Evolutionary conservation across 2,113 vertebrate species (phyloP), one percentile per base, ranked within the genome.

Genomic region (Hystrix brachyura): DNA sequence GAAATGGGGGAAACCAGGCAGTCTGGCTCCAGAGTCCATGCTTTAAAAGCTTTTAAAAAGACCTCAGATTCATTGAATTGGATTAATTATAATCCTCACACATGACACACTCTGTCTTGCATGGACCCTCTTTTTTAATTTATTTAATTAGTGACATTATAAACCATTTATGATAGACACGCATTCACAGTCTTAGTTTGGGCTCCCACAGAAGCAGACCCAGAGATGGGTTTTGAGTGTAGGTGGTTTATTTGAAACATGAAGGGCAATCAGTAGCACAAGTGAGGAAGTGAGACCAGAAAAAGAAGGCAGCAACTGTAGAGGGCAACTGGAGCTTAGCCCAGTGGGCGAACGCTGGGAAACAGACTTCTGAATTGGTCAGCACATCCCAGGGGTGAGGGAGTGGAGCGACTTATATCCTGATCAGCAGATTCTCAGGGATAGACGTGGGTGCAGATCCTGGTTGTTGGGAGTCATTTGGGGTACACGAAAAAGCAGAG

Each of bases 301-400:
- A 60, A 65, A 34, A 34, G 62, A n/a, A 62, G n/a, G 59, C 4
- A 6, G 32, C 43, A 64, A 21, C 80, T 57, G 14, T n/a, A 17
- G 6, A 46, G 71, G 15, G 38, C 23, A 32, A 2, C 7, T 25
- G 51, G 57, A 51, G 60, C n/a, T 29, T 23, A 59, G 34, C 21
- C n/a, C 19, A 0, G 12, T 10, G 23, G 90, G 34, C 38, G 38
- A 74, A 62, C 46, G 7, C 27, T 38, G 79, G 62, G 23, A 60
- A 95, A 32, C 83, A 6, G 6, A 8, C 60, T 27, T 65, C 11
- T 6, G 78, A 80, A 34, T 2, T 0, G 0, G 25, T 53, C 15
- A 0, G 1, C 0, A 46, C 4, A 2, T 14, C 62, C 72, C 0
- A 0, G 32, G 67, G 21, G 15, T 0, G 3, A 17, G 25, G 53